Percentiles rank a stretch among this genome's conserved stretches.
phyloP scores from a whole-genome alignment of 1,140 invertebrate species.

The Pseudomyrmex gracilis region DNA sequence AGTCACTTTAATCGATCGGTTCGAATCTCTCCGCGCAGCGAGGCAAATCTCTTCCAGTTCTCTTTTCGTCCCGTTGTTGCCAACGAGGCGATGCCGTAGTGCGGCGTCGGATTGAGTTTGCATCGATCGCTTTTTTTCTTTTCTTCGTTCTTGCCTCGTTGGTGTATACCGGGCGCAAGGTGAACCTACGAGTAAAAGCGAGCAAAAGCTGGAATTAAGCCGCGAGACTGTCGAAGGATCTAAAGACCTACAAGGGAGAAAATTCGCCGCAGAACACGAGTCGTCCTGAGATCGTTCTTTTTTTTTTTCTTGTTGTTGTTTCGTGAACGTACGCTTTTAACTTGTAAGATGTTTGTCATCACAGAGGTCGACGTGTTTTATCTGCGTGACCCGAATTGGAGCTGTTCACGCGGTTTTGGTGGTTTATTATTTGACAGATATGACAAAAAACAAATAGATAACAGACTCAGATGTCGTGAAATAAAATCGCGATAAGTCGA shows the following conservation, averaged over 20 bases:
- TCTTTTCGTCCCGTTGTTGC: slow-evolving; percentile 4
- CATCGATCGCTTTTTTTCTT: background rate
- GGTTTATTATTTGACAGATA: too few species aligned
- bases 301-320: too few species aligned
- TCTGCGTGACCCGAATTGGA: too few species aligned
- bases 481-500: too few species aligned
- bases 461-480: too few species aligned
- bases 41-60: background rate
- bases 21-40: background rate
- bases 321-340: too few species aligned
- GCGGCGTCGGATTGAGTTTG: slow-evolving; percentile 29
- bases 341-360: too few species aligned
- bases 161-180: slow-evolving; percentile 2
- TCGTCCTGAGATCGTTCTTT: too few species aligned
- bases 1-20: background rate
- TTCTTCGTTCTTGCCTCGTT: background rate
- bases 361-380: too few species aligned
- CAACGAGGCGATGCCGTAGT: background rate
- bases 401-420: too few species aligned
- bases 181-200: slow-evolving; percentile 25
- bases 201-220: slow-evolving; percentile 4
- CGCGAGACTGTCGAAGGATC: background rate
- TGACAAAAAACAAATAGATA: too few species aligned
- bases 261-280: background rate
- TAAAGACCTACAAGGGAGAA: background rate